Evolutionary conservation across 2,888 invertebrate genomes (phyloP).

Genomic region (Epinotia nisella): DNA sequence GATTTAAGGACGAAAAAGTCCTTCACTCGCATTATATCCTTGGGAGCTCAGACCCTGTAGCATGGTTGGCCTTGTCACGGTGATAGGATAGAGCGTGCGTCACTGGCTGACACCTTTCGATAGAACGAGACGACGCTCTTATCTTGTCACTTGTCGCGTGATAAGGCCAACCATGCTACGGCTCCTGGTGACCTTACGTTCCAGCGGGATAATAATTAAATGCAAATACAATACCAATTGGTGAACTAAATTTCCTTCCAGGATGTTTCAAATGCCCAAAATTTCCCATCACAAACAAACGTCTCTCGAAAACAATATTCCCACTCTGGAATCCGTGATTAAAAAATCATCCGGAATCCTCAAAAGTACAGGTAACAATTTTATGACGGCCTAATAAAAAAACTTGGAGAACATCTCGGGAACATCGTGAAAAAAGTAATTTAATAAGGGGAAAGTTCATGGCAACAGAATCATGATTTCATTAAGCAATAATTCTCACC

Average conservation of each 20-base stretch:
- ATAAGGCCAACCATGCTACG: too few species aligned
- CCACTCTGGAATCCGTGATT: background rate
- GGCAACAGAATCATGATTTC: conserved; percentile 39
- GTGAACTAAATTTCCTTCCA: background rate
- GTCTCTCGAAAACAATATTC: background rate
- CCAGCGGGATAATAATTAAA: too few species aligned
- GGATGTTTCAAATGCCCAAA: background rate
- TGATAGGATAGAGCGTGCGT: too few species aligned
- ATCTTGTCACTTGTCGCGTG: too few species aligned
- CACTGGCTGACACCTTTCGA: too few species aligned
- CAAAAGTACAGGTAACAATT: conserved; percentile 34
- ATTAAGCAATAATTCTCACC: conserved; percentile 40
- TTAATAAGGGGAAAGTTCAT: conserved; percentile 35
- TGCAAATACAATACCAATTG: too few species aligned
- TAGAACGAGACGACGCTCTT: too few species aligned
- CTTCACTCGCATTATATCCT: too few species aligned
- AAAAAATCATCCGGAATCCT: conserved; percentile 18
- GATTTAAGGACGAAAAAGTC: too few species aligned
- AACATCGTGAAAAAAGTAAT: conserved; percentile 33
- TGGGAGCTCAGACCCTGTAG: too few species aligned
- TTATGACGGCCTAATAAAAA: conserved; percentile 33
- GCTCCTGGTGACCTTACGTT: too few species aligned
- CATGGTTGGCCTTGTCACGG: too few species aligned
- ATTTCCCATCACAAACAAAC: background rate
- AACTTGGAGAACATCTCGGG: conserved; percentile 19